A percentile compares a stretch with the other conserved stretches of the same genome.
Conservation (phyloP, 1,140 invertebrate species). For the Penaeus chinensis region DNA sequence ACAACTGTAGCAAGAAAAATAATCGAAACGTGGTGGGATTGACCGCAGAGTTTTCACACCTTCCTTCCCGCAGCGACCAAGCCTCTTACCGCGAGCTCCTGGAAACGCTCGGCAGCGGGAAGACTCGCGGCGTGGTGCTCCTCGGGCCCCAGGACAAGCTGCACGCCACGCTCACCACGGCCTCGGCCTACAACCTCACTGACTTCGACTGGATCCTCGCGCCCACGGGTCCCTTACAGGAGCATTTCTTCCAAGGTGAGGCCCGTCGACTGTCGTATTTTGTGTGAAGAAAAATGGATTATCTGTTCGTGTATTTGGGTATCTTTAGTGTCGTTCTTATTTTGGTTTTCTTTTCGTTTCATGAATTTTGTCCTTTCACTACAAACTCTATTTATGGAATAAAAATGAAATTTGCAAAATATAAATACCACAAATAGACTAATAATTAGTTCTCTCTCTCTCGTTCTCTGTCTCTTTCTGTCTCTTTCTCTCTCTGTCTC, state of each 20-base stretch:
- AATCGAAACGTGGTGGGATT: too few species aligned
- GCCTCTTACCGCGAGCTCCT: constrained; percentile 17
- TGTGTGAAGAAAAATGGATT: too few species aligned
- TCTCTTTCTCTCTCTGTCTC: not conserved
- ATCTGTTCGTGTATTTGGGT: too few species aligned
- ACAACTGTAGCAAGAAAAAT: too few species aligned
- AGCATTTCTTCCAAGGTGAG: constrained; percentile 50
- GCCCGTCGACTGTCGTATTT: not conserved
- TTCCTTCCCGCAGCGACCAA: constrained; percentile 15
- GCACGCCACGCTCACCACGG: constrained; percentile 37
- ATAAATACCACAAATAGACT: too few species aligned
- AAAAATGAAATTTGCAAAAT: too few species aligned
- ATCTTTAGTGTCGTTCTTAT: too few species aligned
- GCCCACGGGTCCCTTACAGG: constrained; percentile 45
- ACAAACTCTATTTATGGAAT: too few species aligned
- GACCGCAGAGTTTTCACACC: too few species aligned
- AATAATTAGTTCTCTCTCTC: not conserved
- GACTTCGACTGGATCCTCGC: constrained; percentile 43
- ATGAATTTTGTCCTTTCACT: too few species aligned
- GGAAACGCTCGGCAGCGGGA: constrained; percentile 2
- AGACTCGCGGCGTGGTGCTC: constrained; percentile 31
- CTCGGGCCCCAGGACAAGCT: constrained; percentile 50
- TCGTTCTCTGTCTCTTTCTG: not conserved
- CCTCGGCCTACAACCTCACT: constrained; percentile 31
- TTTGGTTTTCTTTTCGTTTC: too few species aligned